Conservation (phyloP, 2,113 vertebrate genomes). For the Corythornis madagascariensis region DNA sequence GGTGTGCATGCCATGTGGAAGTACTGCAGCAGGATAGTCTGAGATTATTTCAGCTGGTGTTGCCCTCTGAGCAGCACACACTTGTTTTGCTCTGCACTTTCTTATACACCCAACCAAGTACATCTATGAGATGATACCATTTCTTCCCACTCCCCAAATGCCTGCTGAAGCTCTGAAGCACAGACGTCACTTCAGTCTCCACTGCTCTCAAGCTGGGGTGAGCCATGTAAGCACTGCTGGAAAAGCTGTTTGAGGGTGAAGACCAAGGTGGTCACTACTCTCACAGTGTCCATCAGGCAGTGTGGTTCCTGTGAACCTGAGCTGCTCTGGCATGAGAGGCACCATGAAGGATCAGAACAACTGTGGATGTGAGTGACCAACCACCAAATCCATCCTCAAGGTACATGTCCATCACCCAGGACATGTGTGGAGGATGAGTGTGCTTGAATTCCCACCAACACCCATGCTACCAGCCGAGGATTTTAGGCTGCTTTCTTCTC, state of each 20-base stretch:
- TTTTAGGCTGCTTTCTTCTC: not conserved
- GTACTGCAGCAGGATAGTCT: not conserved
- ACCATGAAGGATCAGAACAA: not conserved
- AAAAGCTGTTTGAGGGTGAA: not conserved
- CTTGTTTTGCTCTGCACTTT: not conserved
- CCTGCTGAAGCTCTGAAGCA: not conserved
- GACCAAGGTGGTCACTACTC: not conserved
- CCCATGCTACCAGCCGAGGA: rapidly evolving
- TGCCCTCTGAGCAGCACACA: not conserved
- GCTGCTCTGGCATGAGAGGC: not conserved
- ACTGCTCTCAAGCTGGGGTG: rapidly evolving
- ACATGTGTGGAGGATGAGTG: rapidly evolving
- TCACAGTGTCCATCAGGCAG: rapidly evolving
- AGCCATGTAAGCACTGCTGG: not conserved
- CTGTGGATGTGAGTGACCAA: rapidly evolving
- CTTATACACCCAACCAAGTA: not conserved
- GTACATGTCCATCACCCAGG: not conserved
- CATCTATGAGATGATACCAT: not conserved
- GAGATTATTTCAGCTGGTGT: not conserved
- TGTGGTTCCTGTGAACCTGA: not conserved
- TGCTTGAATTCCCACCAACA: not conserved
- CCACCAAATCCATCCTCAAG: not conserved
- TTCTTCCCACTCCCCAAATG: not conserved
- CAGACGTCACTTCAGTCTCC: not conserved
- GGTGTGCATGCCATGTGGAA: not conserved